Percentiles rank a stretch among this genome's conserved stretches.
Evolutionary conservation across 2,113 vertebrate genomes (phyloP).

Genomic region (Planiliza haematocheilus): DNA sequence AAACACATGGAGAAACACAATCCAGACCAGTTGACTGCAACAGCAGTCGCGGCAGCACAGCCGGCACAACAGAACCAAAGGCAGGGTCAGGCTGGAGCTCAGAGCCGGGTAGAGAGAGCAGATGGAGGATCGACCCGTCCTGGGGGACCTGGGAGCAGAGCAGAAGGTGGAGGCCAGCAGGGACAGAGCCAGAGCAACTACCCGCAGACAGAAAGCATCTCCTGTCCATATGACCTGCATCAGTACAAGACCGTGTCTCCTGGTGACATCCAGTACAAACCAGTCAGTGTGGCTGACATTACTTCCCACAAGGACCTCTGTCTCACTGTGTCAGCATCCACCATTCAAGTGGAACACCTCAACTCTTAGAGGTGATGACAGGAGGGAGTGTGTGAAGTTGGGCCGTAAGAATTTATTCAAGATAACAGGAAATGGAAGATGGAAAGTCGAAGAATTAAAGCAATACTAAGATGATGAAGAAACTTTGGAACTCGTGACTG

Average conservation of each 20-base stretch:
- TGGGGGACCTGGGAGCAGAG: conserved; percentile 77
- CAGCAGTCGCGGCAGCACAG: conserved; percentile 64
- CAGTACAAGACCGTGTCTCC: conserved; percentile 93
- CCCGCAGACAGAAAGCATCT: conserved; percentile 75
- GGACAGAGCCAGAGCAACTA: conserved; percentile 81
- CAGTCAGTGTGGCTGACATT: conserved; percentile 80
- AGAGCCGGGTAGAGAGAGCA: conserved; percentile 69
- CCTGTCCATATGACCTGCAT: conserved; percentile 95
- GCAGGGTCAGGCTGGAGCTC: conserved; percentile 78
- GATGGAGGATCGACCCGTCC: conserved; percentile 72
- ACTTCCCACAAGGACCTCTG: conserved; percentile 96
- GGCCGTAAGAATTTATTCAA: conserved; percentile 28
- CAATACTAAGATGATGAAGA: conserved; percentile 73
- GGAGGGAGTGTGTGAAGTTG: conserved; percentile 12
- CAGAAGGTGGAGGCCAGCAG: conserved; percentile 59
- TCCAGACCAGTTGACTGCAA: conserved; percentile 81
- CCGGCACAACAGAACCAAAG: conserved; percentile 83
- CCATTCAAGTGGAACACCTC: conserved; percentile 86
- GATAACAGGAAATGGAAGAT: conserved; percentile 38
- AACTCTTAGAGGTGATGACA: conserved; percentile 74
- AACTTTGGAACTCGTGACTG: conserved; percentile 60
- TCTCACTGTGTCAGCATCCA: conserved; percentile 95
- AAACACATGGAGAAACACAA: conserved; percentile 99
- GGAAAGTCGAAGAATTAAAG: conserved; percentile 61
- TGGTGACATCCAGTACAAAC: conserved; percentile 84